These are phyloP conservation scores for Drosophila bipectinata DNA, from an alignment of 1,140 invertebrate genomes.

Conservation along the genomic window DNA sequence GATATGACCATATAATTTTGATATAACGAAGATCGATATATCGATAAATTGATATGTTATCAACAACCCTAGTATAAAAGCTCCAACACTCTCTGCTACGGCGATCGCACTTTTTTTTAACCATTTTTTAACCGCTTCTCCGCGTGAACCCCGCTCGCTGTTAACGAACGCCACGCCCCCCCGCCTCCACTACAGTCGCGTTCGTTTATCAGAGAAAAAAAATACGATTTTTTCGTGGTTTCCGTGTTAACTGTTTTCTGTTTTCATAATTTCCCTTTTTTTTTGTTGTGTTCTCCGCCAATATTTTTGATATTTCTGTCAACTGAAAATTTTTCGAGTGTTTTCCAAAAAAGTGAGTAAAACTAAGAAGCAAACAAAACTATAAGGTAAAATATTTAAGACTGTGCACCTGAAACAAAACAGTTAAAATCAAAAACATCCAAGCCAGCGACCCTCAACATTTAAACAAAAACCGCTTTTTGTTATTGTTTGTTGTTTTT, in stretches of 20 bases:
- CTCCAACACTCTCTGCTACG: background rate
- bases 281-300: background rate
- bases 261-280: background rate
- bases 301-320: conserved; percentile 1
- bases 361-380: background rate
- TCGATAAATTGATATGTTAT: too few relatives aligned
- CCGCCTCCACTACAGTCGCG: background rate
- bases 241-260: conserved; percentile 2
- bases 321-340: background rate
- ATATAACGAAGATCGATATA: too few relatives aligned
- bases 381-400: background rate
- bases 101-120: conserved; percentile 1
- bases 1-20: too few relatives aligned
- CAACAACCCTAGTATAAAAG: background rate
- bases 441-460: conserved; percentile 53
- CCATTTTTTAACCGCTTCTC: conserved; percentile 5
- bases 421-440: conserved; percentile 11
- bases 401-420: conserved; percentile 15
- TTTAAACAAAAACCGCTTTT: conserved; percentile 55
- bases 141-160: background rate
- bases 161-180: background rate
- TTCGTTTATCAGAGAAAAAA: background rate
- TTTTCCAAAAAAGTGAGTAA: background rate
- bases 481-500: conserved; percentile 51
- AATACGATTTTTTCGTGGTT: background rate